phyloP scores from a whole-genome alignment of 2,888 invertebrate species.

The Ctena decussata region DNA sequence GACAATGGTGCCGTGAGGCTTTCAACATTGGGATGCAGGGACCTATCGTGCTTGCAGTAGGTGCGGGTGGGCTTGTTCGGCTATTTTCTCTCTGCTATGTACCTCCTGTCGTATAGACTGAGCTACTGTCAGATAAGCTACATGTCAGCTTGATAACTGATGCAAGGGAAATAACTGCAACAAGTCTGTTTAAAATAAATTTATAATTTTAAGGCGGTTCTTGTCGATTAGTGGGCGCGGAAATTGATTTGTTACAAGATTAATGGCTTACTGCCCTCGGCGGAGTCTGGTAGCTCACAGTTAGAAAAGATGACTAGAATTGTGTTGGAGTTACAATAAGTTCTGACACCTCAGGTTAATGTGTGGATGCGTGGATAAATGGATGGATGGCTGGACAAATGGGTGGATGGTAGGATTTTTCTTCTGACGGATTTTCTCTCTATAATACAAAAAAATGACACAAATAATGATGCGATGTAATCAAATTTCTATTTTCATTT shows the following conservation, averaged over 20 bases:
- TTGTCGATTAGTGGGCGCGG: background rate
- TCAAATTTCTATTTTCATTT: background rate
- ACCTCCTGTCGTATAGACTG: no score
- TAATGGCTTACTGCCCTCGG: background rate
- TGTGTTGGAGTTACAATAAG: background rate
- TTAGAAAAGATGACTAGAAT: background rate
- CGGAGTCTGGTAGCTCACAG: background rate
- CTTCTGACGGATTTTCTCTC: no score
- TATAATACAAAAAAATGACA: no score
- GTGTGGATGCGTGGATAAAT: constrained; percentile 67
- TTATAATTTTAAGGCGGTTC: background rate
- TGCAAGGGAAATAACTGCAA: background rate
- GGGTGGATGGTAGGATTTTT: constrained; percentile 65
- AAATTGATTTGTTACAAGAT: background rate
- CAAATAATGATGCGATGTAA: no score
- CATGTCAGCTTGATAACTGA: background rate
- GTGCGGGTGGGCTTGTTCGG: no score
- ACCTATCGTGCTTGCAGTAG: no score
- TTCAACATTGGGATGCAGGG: no score
- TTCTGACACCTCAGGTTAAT: constrained; percentile 33
- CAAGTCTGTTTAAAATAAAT: background rate
- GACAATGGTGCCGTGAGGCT: no score
- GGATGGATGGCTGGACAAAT: constrained; percentile 66
- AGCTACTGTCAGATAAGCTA: no score
- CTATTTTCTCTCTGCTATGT: no score